Percentiles rank a stretch among this genome's conserved stretches.
Conservation (phyloP, 2,797 vertebrate genomes). For the Eutrigla gurnardus region DNA sequence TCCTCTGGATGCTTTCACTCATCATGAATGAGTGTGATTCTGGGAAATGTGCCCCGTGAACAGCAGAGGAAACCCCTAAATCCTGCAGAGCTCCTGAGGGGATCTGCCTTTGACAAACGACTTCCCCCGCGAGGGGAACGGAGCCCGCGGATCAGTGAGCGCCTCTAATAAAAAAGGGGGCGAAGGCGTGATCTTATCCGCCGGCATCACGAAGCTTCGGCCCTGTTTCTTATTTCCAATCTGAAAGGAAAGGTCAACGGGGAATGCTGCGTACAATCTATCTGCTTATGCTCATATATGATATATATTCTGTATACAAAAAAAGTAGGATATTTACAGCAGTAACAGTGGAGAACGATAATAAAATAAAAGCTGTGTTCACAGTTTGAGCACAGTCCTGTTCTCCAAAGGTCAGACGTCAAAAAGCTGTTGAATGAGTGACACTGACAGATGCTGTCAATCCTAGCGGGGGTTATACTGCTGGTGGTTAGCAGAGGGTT, state of each 20-base stretch:
- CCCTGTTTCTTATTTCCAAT: constrained; percentile 37
- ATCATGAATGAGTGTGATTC: constrained; percentile 80
- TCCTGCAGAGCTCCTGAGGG: constrained; percentile 74
- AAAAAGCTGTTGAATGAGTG: constrained; percentile 73
- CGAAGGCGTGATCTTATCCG: constrained; percentile 67
- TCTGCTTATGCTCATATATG: not conserved
- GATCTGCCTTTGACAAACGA: constrained; percentile 78
- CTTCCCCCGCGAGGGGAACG: constrained; percentile 60
- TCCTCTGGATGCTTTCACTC: constrained; percentile 69
- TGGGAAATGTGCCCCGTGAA: constrained; percentile 77
- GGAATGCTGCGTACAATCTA: constrained; percentile 48
- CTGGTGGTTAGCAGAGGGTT: constrained; percentile 43
- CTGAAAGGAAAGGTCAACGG: constrained; percentile 46
- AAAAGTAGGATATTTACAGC: constrained; percentile 31
- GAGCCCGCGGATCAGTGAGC: constrained; percentile 54
- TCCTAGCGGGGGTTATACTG: constrained; percentile 60
- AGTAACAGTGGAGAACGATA: constrained; percentile 25
- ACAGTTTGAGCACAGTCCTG: constrained; percentile 41
- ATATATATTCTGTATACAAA: constrained; percentile 10
- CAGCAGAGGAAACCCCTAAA: constrained; percentile 78
- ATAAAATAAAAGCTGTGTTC: constrained; percentile 53
- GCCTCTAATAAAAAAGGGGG: constrained; percentile 55
- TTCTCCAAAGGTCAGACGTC: constrained; percentile 72
- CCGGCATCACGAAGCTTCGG: constrained; percentile 49
- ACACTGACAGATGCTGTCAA: constrained; percentile 79